Base-by-base conservation (phyloP, 2,113 vertebrate species). In the Polypterus senegalus region DNA sequence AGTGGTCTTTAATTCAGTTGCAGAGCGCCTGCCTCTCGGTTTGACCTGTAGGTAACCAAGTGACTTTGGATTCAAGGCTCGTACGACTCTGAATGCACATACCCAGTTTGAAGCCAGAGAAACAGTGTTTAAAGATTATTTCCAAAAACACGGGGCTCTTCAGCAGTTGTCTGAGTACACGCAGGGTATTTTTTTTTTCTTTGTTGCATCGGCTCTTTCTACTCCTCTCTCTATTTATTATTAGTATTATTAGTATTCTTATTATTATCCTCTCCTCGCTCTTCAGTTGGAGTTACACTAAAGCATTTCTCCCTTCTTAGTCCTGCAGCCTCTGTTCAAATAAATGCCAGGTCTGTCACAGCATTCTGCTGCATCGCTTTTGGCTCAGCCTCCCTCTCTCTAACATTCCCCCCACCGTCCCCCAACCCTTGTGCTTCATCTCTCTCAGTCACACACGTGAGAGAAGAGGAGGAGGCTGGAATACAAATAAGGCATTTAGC, bases 261-360 rank as follows among this genome's bases (percentile, higher is more conserved):
- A 27, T 27, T 27, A 27, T 27, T 27, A 27, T 27, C 27, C 52
- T 46, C 61, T 54, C 61, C 49, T 65, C 71, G 72, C 10, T 71
- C 68, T 74, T 66, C 61, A 60, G 65, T 71, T 65, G 70, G 74
- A 66, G 67, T 64, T 66, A 58, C 65, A 67, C 68, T 67, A 55
- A 55, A 55, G 69, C 54, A 63, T 75, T 68, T 70, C 68, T 67
- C 68, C 61, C 69, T 64, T 71, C 27, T 70, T 73, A 65, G 70
- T 67, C 46, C 53, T 72, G 77, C 68, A 75, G 73, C 70, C 74
- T 77, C 77, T 72, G 72, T 72, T 79, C 71, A 79, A 76, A 77
- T 76, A 81, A 82, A 77, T 77, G 76, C 72, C 74, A 68, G 76
- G 72, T 82, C 78, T 82, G 73, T 83, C 79, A 82, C 76, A 78